Percentiles rank a stretch among this genome's conserved stretches.
These are phyloP conservation scores for Alaudala cheleensis DNA, from an alignment of 2,113 vertebrate species.

Conservation along the genomic window DNA sequence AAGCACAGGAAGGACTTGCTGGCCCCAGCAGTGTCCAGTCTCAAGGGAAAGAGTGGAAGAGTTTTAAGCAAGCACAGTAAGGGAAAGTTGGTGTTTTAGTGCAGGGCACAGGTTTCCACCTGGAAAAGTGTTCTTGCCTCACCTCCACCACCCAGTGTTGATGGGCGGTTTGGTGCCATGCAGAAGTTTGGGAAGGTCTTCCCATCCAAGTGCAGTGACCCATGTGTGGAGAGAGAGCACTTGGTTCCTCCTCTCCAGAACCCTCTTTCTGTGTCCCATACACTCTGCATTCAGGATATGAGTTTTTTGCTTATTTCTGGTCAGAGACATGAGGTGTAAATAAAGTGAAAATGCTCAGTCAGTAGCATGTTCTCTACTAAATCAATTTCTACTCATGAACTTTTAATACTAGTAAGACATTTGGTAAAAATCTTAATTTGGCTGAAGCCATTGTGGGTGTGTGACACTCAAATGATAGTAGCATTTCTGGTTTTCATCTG, in stretches of 20 bases:
- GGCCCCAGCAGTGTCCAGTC: not conserved
- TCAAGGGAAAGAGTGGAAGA: not conserved
- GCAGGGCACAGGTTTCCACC: not conserved
- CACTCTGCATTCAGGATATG: not conserved
- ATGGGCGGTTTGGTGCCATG: not conserved
- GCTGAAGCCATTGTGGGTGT: not conserved
- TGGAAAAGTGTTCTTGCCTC: not conserved
- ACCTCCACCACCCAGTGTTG: not conserved
- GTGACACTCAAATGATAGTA: not conserved
- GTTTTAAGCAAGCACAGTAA: accelerated
- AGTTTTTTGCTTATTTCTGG: not conserved
- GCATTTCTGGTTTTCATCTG: not conserved
- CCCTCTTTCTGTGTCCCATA: not conserved
- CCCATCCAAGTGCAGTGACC: not conserved
- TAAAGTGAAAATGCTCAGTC: not conserved
- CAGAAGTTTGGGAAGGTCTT: not conserved
- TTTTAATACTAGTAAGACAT: slow-evolving; percentile 40
- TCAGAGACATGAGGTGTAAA: not conserved
- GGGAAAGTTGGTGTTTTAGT: not conserved
- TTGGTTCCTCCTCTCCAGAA: not conserved
- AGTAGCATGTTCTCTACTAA: not conserved
- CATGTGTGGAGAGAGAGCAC: not conserved
- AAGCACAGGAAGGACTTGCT: not conserved
- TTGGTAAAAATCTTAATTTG: slow-evolving; percentile 24
- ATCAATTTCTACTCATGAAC: not conserved